Conservation (phyloP, 1,140 invertebrate species). For the Pomacea maculata region DNA sequence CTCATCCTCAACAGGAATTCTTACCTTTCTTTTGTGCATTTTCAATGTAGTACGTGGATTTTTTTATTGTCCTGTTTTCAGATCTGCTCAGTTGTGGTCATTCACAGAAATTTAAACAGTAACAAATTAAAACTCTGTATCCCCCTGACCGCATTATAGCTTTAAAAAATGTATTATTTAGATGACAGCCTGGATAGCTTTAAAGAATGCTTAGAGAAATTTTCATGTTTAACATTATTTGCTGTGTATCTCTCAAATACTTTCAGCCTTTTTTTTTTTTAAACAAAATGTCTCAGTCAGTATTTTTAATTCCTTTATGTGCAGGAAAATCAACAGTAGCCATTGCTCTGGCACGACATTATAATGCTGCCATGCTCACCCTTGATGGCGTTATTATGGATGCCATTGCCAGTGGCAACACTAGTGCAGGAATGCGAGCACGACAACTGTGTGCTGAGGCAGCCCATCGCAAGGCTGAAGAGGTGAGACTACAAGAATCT, state of each 20-base stretch:
- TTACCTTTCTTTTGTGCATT: too few relatives aligned
- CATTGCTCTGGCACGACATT: constrained; percentile 59
- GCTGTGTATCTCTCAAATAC: too few relatives aligned
- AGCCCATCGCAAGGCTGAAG: constrained; percentile 57
- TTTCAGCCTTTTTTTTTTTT: constrained; percentile 13
- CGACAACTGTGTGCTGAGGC: constrained; percentile 62
- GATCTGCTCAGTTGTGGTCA: too few relatives aligned
- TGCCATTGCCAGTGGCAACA: constrained; percentile 63
- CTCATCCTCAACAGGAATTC: too few relatives aligned
- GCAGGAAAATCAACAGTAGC: constrained; percentile 61
- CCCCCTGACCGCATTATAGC: too few relatives aligned
- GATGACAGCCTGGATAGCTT: too few relatives aligned
- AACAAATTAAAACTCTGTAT: not conserved
- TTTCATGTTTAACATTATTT: too few relatives aligned
- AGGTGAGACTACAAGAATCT: constrained; percentile 49
- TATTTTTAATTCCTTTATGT: constrained; percentile 10
- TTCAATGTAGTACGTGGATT: too few relatives aligned
- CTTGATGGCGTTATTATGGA: constrained; percentile 63
- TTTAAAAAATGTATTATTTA: not conserved
- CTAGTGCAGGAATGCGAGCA: constrained; percentile 56
- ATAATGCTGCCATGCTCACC: constrained; percentile 63
- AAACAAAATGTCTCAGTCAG: not conserved
- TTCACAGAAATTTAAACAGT: not conserved
- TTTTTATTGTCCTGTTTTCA: too few relatives aligned
- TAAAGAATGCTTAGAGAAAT: too few relatives aligned